Base-by-base conservation (phyloP, 2,888 invertebrate genomes). In the Orgyia antiqua region DNA sequence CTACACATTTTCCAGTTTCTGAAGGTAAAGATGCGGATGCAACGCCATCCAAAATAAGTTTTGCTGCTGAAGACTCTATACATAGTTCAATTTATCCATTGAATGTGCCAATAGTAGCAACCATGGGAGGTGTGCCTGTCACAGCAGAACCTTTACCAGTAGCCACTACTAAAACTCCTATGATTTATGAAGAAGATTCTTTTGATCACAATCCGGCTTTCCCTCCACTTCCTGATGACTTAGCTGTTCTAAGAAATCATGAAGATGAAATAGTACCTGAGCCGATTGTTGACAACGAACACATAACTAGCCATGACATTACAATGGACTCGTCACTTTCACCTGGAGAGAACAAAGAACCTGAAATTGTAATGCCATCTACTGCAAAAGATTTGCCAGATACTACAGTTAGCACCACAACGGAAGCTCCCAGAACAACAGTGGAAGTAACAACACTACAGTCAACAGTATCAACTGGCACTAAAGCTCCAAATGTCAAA, bases 201-300 rank as follows among this genome's bases (percentile, higher is more conserved):
- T 70, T 76, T 9, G 84, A 84, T 20, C 84, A 76, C 27, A 83
- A 84, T 37, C 86, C 86, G 6, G 84, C 84, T 4, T 86, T 86
- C 31, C 86, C 86, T 0, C 86, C 86, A 1, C 58, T 83, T 13
- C 84, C 83, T 3, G 86, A 86, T 44, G 86, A 86, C 45, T 59
- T 86, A 18, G 73, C 79, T 10, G 76, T 77, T 6, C 43, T 70
- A 2, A 67, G 73, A 24, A 78, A 75, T 40, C 83, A 82, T 21
- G 83, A 78, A 13, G 84, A 84, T 33, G 84, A 82, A 46, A 65
- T 68, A 26, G 62, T 72, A 12, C 63, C 70, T 2, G 84, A 84
- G 38, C 68, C 65, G 31, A 65, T 58, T 23, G 54, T 58, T 21
- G 79, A 82, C 8, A 54, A 55, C 56, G 53, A 63, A 2, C 52